These are phyloP conservation scores for Mormyrus lacerda DNA, from an alignment of 2,113 vertebrate species.

Conservation along the genomic window DNA sequence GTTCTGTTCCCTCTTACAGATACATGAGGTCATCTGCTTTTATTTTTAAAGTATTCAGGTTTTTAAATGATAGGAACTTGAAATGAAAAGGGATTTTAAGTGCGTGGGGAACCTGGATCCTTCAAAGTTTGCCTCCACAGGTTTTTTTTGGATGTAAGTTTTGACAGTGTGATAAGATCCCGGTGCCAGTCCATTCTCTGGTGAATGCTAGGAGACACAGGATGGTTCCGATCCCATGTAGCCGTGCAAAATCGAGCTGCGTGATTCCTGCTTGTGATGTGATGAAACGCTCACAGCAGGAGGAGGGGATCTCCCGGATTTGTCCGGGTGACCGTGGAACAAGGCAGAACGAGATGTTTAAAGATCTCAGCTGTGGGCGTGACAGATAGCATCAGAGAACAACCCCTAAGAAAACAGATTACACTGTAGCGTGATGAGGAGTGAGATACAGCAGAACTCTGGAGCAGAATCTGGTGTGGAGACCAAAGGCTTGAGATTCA, in stretches of 20 bases:
- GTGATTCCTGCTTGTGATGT: background rate
- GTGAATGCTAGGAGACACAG: background rate
- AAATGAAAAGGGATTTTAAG: background rate
- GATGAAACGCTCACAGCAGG: background rate
- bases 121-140: background rate
- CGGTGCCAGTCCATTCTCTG: background rate
- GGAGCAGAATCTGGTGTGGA: background rate
- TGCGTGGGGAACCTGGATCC: background rate
- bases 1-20: conserved; percentile 5
- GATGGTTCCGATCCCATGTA: background rate
- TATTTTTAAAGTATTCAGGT: conserved; percentile 4
- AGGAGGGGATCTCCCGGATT: background rate
- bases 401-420: background rate
- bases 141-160: background rate
- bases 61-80: background rate
- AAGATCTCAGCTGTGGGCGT: background rate
- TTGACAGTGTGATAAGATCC: background rate
- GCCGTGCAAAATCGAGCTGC: background rate
- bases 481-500: background rate
- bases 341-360: background rate
- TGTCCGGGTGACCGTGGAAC: background rate
- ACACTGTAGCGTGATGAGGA: background rate
- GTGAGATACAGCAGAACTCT: background rate
- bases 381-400: background rate
- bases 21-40: conserved; percentile 6